Evolutionary conservation across 2,797 vertebrate genomes (phyloP).

Genomic region (Cirrhinus mrigala): DNA sequence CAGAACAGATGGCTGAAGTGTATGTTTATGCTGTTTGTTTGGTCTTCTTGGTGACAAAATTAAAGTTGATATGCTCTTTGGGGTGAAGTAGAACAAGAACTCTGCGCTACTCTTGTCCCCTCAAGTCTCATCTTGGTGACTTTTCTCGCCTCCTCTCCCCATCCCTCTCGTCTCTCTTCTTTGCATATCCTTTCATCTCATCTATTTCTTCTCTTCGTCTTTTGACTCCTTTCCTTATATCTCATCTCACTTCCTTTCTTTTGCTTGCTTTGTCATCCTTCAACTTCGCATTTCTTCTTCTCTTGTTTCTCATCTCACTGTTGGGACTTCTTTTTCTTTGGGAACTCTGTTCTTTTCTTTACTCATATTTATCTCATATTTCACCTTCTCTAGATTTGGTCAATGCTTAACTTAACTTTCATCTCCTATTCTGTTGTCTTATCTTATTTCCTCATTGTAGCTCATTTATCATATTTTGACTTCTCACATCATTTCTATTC

Average conservation of each 20-base stretch:
- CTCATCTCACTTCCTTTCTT: neutral
- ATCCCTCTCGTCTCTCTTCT: too few species aligned
- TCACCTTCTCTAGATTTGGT: neutral
- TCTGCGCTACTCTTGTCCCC: neutral
- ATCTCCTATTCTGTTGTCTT: neutral
- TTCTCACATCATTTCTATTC: neutral
- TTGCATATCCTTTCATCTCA: neutral
- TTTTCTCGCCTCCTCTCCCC: neutral
- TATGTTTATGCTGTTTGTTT: constrained; percentile 15
- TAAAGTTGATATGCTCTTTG: constrained; percentile 34
- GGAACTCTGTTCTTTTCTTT: neutral
- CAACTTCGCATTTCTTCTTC: neutral
- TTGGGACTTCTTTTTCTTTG: neutral
- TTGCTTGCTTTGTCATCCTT: too few species aligned
- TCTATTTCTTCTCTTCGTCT: constrained; percentile 2
- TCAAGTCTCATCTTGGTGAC: too few species aligned
- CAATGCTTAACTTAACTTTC: neutral
- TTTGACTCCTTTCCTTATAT: neutral
- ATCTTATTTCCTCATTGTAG: neutral
- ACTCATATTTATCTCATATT: neutral
- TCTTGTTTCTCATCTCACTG: neutral
- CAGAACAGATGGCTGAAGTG: constrained; percentile 36
- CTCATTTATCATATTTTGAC: too few species aligned
- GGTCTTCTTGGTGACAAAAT: neutral
- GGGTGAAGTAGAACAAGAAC: constrained; percentile 5